Conservation (phyloP, 2,113 vertebrate species). For the Paraplagusia blochii region DNA sequence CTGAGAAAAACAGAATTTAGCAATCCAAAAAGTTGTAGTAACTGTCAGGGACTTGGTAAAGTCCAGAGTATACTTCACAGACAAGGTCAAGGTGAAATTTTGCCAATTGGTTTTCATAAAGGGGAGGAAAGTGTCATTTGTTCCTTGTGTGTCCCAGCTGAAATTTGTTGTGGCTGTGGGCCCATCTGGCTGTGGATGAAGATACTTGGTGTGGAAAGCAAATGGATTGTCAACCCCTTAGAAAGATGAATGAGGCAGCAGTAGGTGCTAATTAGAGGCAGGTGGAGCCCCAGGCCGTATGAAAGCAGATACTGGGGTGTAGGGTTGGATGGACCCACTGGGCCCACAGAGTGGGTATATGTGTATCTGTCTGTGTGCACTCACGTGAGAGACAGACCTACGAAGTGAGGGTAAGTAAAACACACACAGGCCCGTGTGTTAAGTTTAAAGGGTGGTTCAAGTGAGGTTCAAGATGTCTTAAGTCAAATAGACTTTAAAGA, state of each 20-base stretch:
- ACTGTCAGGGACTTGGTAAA: constrained; percentile 22
- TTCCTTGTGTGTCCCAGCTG: constrained; percentile 24
- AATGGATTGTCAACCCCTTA: constrained; percentile 64
- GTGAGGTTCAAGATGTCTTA: constrained; percentile 49
- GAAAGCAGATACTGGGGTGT: constrained; percentile 60
- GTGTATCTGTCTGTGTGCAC: constrained; percentile 13
- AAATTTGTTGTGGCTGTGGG: constrained; percentile 37
- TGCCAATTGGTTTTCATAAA: constrained; percentile 33
- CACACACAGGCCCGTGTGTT: constrained; percentile 1
- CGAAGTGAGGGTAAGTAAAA: background rate
- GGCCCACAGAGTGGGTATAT: constrained; percentile 21
- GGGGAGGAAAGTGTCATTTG: constrained; percentile 41
- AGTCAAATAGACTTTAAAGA: constrained; percentile 36
- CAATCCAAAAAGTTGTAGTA: constrained; percentile 20
- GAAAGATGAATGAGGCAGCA: constrained; percentile 73
- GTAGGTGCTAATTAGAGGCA: constrained; percentile 75
- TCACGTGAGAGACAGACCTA: constrained; percentile 7
- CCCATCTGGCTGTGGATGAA: constrained; percentile 38
- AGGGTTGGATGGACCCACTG: constrained; percentile 46
- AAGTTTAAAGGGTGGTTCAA: constrained; percentile 24
- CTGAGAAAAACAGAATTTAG: no score
- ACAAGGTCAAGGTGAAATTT: constrained; percentile 20
- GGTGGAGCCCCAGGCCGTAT: constrained; percentile 62
- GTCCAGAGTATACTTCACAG: constrained; percentile 3
- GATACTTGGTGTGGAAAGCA: constrained; percentile 60